A percentile compares a stretch with the other conserved stretches of the same genome.
Evolutionary conservation across 2,797 vertebrate species (phyloP).

Genomic region (Emydoidea blandingii): DNA sequence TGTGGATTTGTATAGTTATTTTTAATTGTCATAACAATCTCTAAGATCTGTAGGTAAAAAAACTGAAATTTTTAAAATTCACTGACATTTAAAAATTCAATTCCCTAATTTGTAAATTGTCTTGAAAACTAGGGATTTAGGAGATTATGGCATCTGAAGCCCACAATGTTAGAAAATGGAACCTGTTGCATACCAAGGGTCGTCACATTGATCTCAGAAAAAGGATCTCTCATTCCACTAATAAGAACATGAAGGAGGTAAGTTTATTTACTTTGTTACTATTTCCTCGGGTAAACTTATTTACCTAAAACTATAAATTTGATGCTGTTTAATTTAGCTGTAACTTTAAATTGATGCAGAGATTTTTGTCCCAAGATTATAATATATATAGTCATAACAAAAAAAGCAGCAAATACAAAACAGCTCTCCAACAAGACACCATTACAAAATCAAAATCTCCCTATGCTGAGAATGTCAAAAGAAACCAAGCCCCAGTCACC

Average conservation of each 20-base stretch:
- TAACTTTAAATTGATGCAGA: not conserved
- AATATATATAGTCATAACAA: not conserved
- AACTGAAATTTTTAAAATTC: not conserved
- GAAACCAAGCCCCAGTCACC: too few relatives aligned
- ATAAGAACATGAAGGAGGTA: conserved; percentile 89
- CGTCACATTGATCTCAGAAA: conserved; percentile 80
- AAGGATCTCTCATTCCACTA: conserved; percentile 81
- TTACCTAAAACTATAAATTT: not conserved
- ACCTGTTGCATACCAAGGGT: conserved; percentile 78
- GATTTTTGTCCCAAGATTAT: not conserved
- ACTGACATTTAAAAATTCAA: not conserved
- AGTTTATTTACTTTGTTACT: conserved; percentile 32
- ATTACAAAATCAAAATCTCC: not conserved
- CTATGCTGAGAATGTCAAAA: not conserved
- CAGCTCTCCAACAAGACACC: not conserved
- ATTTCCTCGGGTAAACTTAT: not conserved
- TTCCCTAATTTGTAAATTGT: conserved; percentile 17
- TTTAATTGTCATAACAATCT: not conserved
- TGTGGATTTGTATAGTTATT: not conserved
- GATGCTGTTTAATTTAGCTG: not conserved
- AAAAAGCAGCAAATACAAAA: not conserved
- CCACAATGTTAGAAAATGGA: conserved; percentile 84
- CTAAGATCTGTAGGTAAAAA: not conserved
- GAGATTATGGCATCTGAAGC: conserved; percentile 88
- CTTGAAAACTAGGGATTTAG: conserved; percentile 78